Conservation (phyloP, 2,888 invertebrate genomes). For the Pterobdella sp. region DNA sequence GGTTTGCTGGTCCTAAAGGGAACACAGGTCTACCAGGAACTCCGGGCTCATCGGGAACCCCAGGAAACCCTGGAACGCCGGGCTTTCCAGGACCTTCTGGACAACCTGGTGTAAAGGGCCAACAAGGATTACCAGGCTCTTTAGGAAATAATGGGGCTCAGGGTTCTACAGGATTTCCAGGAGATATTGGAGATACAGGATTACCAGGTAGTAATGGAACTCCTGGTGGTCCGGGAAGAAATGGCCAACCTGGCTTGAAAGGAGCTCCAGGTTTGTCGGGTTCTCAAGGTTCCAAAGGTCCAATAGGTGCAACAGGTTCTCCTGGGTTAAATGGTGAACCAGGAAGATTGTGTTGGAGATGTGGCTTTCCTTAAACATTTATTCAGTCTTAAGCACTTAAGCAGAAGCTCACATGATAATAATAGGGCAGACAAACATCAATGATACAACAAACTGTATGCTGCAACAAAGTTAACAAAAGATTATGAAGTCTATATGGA, state of each 20-base stretch:
- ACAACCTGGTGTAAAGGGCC: background rate
- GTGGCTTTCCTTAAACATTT: too few relatives aligned
- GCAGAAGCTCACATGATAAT: too few relatives aligned
- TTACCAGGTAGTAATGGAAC: slow-evolving; percentile 22
- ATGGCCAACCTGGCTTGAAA: background rate
- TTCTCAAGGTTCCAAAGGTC: slow-evolving; percentile 23
- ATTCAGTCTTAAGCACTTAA: too few relatives aligned
- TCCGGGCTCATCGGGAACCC: slow-evolving; percentile 30
- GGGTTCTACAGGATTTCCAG: slow-evolving; percentile 42
- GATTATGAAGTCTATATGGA: too few relatives aligned
- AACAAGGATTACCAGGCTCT: slow-evolving; percentile 28
- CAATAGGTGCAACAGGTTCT: slow-evolving; percentile 29
- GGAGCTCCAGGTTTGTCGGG: slow-evolving; percentile 30
- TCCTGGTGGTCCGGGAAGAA: slow-evolving; percentile 11
- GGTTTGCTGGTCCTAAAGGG: slow-evolving; percentile 32
- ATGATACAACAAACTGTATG: too few relatives aligned
- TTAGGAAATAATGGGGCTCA: slow-evolving; percentile 34
- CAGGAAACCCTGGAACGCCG: slow-evolving; percentile 32
- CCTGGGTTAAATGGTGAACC: slow-evolving; percentile 33
- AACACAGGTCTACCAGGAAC: slow-evolving; percentile 29
- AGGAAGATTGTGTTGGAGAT: too few relatives aligned
- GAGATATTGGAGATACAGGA: slow-evolving; percentile 33
- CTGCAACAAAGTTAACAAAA: too few relatives aligned
- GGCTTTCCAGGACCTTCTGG: slow-evolving; percentile 35
- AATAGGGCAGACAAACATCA: too few relatives aligned